Evolutionary conservation across 2,113 vertebrate species (phyloP), one percentile per base, ranked within the genome.

Genomic region (Spilogale gracilis): DNA sequence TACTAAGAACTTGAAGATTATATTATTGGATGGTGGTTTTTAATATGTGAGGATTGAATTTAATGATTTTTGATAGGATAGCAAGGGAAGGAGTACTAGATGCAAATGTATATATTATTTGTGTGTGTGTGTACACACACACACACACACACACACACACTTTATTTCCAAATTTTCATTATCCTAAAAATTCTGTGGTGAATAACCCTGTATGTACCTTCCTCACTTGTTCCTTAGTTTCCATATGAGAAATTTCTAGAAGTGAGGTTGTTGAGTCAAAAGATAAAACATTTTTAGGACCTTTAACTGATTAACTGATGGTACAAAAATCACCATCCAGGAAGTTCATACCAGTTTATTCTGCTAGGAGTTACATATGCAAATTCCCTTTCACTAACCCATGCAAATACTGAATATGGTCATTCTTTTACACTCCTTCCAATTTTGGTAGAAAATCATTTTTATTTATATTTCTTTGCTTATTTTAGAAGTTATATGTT

Each of bases 21-120:
- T 74, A 25, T 38, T 94, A 38, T 94, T 45, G 5, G 3, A 27
- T 90, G 32, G 50, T 79, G 60, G 32, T 48, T 94, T 96, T 89
- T 67, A 80, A 38, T 92, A 45, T 71, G 13, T 90, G 18, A 84
- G 18, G 7, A 79, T n/a, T 76, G n/a, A 48, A 76, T 25, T 76
- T 80, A 80, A 90, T 27, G 89, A 81, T 89, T 97, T 91, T 94
- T 87, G 14, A 25, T 87, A 80, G 85, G 63, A 56, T 81, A 45
- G 16, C 43, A 91, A 88, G 88, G 63, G 60, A 87, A 90, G 52
- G 25, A 82, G 7, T 63, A 52, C 30, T 60, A 84, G 23, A 79
- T 69, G 38, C 30, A 93, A 63, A 76, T 85, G 25, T 85, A 32
- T 73, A 43, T 69, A 32, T 60, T 52, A 25, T 60, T 23, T 78